Evolutionary conservation across 1,140 invertebrate species (phyloP).

Genomic region (Halotydeus destructor): DNA sequence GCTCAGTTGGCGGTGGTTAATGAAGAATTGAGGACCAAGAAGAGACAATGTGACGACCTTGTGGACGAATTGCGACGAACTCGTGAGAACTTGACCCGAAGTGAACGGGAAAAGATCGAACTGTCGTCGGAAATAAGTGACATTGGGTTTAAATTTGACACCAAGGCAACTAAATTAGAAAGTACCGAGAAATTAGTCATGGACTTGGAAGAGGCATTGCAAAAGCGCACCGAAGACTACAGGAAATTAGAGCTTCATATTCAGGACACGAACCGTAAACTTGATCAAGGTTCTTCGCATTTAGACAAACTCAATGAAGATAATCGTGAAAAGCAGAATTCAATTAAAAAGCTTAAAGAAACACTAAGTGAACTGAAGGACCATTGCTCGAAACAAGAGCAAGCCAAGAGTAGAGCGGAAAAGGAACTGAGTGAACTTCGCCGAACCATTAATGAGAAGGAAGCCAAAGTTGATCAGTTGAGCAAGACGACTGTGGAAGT

Average conservation of each 20-base stretch:
- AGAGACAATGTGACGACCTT: conserved; percentile 2
- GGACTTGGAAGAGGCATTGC: no score
- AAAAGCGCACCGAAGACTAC: no score
- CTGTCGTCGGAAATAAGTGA: no score
- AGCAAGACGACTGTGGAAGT: not conserved
- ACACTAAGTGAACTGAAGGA: not conserved
- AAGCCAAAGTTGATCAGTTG: not conserved
- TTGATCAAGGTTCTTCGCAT: no score
- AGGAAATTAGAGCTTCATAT: no score
- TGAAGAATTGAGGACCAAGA: conserved; percentile 10
- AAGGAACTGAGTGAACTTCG: conserved; percentile 1
- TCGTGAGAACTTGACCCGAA: conserved; percentile 6
- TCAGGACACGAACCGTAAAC: no score
- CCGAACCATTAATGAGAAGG: not conserved
- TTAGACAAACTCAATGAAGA: conserved; percentile 2
- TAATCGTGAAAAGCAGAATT: not conserved
- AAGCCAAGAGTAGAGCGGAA: not conserved
- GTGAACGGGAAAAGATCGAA: conserved; percentile 4
- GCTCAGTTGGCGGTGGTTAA: conserved; percentile 10
- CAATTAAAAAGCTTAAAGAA: not conserved
- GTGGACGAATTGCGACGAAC: no score
- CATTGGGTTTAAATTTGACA: no score
- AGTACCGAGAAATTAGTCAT: no score
- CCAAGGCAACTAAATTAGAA: no score
- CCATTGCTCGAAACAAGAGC: not conserved